Evolutionary conservation across 2,888 invertebrate species (phyloP).

Genomic region (Thera obeliscata): DNA sequence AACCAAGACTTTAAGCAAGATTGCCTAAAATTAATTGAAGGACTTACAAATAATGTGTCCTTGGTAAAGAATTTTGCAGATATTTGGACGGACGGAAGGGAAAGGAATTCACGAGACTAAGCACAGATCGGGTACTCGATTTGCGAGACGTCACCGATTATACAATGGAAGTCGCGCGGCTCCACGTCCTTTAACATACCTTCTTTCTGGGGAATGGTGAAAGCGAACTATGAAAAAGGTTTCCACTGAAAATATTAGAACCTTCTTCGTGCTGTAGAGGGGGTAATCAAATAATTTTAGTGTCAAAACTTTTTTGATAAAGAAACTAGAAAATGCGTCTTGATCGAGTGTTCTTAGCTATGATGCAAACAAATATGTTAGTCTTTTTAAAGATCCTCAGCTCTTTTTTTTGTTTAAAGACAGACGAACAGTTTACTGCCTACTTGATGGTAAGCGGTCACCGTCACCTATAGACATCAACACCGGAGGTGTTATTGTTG

Average conservation of each 20-base stretch:
- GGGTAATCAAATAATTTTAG: background rate
- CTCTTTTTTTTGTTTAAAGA: no score
- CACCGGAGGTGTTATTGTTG: no score
- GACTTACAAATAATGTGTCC: conserved; percentile 71
- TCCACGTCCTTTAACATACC: conserved; percentile 78
- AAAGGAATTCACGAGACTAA: conserved; percentile 47
- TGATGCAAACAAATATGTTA: no score
- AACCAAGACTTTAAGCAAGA: conserved; percentile 78
- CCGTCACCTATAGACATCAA: no score
- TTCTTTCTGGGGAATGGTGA: conserved; percentile 70
- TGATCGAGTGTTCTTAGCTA: no score
- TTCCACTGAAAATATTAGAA: background rate
- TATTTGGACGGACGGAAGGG: conserved; percentile 51
- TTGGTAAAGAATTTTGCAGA: conserved; percentile 83
- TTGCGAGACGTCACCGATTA: conserved; percentile 79
- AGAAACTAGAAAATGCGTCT: no score
- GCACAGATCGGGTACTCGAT: conserved; percentile 67
- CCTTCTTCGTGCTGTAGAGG: background rate
- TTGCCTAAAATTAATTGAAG: conserved; percentile 48
- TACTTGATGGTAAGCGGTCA: no score
- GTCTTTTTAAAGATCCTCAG: no score
- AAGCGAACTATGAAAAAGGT: conserved; percentile 37
- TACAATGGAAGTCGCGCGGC: conserved; percentile 78
- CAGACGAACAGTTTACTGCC: no score
- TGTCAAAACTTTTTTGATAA: no score